These are phyloP conservation scores for Meles meles DNA, from an alignment of 2,113 vertebrate genomes.

Conservation along the genomic window DNA sequence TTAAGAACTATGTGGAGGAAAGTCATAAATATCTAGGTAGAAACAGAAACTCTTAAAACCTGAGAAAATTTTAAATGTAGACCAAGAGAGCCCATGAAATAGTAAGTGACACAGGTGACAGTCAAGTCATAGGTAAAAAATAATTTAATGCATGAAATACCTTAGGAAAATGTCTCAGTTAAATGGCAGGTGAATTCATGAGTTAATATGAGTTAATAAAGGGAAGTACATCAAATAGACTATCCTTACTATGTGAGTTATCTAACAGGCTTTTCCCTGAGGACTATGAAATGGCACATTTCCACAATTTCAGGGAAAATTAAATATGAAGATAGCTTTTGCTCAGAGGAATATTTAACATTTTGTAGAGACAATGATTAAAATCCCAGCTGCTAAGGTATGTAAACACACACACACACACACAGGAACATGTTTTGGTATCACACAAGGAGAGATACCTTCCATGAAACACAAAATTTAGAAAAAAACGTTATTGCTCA, in stretches of 20 bases:
- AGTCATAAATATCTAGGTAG: background rate
- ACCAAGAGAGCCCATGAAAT: background rate
- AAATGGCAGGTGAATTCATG: background rate
- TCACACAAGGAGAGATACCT: background rate
- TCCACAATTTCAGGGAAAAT: background rate
- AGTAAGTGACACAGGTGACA: background rate
- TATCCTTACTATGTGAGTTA: background rate
- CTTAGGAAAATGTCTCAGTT: background rate
- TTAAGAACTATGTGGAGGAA: background rate
- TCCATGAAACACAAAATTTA: background rate
- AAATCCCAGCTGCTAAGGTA: background rate
- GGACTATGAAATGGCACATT: background rate
- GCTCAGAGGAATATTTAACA: background rate
- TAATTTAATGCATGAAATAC: background rate
- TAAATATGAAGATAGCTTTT: background rate
- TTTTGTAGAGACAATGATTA: background rate
- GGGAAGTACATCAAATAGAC: background rate
- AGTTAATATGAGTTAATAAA: background rate
- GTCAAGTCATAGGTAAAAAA: background rate
- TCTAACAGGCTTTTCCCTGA: background rate
- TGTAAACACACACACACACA: background rate
- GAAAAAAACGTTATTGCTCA: background rate
- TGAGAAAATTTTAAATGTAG: background rate
- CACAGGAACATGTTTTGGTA: background rate
- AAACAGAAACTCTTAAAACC: background rate